Base-by-base conservation (phyloP, 2,888 invertebrate genomes). In the Brachynemurus nebulosus region DNA sequence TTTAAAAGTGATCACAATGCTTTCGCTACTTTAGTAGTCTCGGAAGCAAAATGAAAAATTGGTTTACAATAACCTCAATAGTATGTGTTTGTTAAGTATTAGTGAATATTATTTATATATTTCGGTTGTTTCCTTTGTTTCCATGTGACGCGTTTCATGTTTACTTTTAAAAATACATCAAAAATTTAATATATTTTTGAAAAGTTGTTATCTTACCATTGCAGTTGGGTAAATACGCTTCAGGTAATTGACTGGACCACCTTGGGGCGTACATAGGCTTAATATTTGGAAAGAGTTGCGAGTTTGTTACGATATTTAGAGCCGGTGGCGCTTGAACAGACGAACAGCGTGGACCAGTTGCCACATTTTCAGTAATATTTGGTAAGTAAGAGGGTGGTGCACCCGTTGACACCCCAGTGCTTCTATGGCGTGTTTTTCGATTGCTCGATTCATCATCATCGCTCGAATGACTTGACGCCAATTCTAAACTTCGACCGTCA, bases 401-500 rank as follows among this genome's bases (percentile, higher is more conserved):
- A 2, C 21, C 34, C 19, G 20, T 34, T 20, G 18, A 19, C 5
- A 41, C 45, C 5, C 38, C 44, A 27, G 34, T 45, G 14, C 37
- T 46, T 41, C 34, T 45, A 37, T 25, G 47, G 43, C 59, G 68
- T 51, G 70, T 66, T 34, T 65, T 61, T 41, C 61, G 62, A 1
- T 66, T 64, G 44, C 64, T 66, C 14, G 78, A 77, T 56, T 81
- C 81, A 50, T 81, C 81, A 52, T 95, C 93, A 57, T 95, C 95
- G 39, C 91, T 92, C 8, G 91, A 91, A 67, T 95, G 95, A 59
- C 92, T 92, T 40, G 93, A 93, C 11, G 93, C 93, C 40, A 95
- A 72, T 56, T 93, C 93, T 47, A 95, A 69, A 55, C 86, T 86
- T 30, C 86, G 73, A 2, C 85, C 86, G 54, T 72, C 71, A n/a